Evolutionary conservation across 2,797 vertebrate genomes (phyloP).

Genomic region (Propithecus deckenii): DNA sequence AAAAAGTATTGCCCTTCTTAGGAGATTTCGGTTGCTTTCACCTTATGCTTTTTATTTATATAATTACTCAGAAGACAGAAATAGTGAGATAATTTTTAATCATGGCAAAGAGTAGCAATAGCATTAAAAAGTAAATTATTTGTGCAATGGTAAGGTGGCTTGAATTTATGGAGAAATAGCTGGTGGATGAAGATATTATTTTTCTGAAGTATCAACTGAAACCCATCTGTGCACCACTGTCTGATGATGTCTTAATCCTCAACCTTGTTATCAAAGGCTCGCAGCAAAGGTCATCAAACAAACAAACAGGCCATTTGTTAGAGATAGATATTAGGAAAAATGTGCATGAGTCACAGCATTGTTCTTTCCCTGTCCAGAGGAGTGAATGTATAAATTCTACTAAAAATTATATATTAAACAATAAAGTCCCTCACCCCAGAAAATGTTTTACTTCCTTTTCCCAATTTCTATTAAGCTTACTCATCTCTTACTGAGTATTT

Average conservation of each 20-base stretch:
- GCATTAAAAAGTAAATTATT: constrained; percentile 53
- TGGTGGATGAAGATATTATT: constrained; percentile 30
- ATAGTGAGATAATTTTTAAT: constrained; percentile 51
- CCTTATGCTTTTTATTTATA: constrained; percentile 14
- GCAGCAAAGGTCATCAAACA: constrained; percentile 63
- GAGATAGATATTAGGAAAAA: constrained; percentile 45
- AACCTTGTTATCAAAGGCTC: constrained; percentile 61
- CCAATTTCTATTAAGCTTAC: constrained; percentile 63
- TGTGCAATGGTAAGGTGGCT: background rate
- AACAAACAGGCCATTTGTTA: constrained; percentile 54
- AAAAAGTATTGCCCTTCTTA: background rate
- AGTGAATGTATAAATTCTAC: background rate
- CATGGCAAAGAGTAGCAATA: constrained; percentile 9
- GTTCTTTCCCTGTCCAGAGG: background rate
- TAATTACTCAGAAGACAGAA: constrained; percentile 7
- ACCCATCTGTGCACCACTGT: constrained; percentile 14
- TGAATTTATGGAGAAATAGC: constrained; percentile 53
- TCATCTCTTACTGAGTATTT: constrained; percentile 59
- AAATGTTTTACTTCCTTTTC: constrained; percentile 46
- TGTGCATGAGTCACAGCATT: constrained; percentile 19
- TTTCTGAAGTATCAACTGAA: constrained; percentile 61
- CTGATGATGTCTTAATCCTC: constrained; percentile 66
- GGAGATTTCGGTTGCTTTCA: background rate
- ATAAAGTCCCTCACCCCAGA: constrained; percentile 44
- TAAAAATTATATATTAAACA: constrained; percentile 47